Evolutionary conservation across 2,797 vertebrate genomes (phyloP).

Genomic region (Cyprinodon diabolis): DNA sequence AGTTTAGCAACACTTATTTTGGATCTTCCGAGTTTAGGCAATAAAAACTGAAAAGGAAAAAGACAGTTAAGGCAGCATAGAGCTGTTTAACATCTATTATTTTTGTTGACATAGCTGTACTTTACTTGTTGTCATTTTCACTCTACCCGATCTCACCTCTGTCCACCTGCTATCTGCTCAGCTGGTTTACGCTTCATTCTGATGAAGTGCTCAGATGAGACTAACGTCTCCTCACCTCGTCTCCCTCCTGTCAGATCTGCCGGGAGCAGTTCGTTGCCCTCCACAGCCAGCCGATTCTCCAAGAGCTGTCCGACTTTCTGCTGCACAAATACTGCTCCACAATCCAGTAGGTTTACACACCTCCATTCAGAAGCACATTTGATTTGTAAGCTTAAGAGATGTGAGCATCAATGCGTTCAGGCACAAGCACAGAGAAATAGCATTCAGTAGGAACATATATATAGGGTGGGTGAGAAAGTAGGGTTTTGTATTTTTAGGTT

Average conservation of each 20-base stretch:
- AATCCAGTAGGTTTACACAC: slow-evolving; percentile 65
- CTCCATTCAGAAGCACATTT: background rate
- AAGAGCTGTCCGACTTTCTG: slow-evolving; percentile 89
- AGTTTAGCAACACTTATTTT: too few relatives aligned
- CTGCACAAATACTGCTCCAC: slow-evolving; percentile 82
- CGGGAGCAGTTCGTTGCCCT: slow-evolving; percentile 93
- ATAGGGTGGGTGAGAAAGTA: too few relatives aligned
- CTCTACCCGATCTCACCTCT: background rate
- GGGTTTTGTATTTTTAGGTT: background rate
- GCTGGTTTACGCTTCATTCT: slow-evolving; percentile 1
- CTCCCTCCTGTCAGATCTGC: slow-evolving; percentile 83
- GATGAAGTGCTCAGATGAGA: slow-evolving; percentile 12
- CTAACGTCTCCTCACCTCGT: slow-evolving; percentile 25
- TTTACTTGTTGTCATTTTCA: background rate
- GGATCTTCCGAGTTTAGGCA: too few relatives aligned
- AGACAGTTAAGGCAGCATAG: background rate
- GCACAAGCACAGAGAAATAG: background rate
- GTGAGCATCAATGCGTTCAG: background rate
- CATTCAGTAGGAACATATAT: background rate
- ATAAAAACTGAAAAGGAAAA: background rate
- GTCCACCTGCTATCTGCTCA: slow-evolving; percentile 15
- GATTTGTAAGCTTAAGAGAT: background rate
- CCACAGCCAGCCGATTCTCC: slow-evolving; percentile 91
- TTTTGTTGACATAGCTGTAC: background rate
- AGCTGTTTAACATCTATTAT: background rate